Evolutionary conservation across 2,888 invertebrate genomes (phyloP).

Genomic region (Helicoverpa assulta): DNA sequence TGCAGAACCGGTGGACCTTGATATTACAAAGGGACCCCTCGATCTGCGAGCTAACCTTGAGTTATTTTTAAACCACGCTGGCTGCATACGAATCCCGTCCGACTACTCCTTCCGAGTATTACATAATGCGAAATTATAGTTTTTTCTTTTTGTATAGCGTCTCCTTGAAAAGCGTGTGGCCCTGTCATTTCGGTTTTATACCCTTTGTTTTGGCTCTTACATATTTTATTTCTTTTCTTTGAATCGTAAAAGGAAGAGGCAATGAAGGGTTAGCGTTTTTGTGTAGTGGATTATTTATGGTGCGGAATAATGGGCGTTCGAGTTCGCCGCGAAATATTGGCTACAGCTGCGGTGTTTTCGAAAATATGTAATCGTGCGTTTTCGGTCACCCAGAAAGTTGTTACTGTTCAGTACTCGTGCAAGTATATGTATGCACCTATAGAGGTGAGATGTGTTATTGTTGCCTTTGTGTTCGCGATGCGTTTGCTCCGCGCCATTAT

Average conservation of each 20-base stretch:
- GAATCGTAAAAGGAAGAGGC: conserved; percentile 90
- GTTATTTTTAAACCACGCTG: conserved; percentile 87
- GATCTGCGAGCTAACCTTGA: conserved; percentile 85
- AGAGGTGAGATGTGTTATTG: conserved; percentile 60
- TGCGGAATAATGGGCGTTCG: conserved; percentile 84
- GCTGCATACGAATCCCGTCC: conserved; percentile 86
- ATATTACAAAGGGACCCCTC: conserved; percentile 87
- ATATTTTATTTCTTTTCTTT: conserved; percentile 88
- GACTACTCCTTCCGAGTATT: conserved; percentile 88
- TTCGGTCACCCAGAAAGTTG: conserved; percentile 54
- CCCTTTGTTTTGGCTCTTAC: conserved; percentile 88
- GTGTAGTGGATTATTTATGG: conserved; percentile 86
- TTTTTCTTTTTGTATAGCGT: conserved; percentile 78
- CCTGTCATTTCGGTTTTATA: conserved; percentile 87
- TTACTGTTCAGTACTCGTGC: conserved; percentile 37
- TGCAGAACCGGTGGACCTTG: conserved; percentile 88
- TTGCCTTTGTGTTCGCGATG: conserved; percentile 66
- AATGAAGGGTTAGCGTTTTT: conserved; percentile 89
- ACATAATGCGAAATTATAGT: conserved; percentile 89
- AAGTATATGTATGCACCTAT: conserved; percentile 55
- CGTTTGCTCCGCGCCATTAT: conserved; percentile 74
- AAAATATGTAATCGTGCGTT: conserved; percentile 69
- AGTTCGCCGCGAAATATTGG: conserved; percentile 75
- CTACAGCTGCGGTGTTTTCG: conserved; percentile 80
- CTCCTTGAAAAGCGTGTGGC: conserved; percentile 87